phyloP scores from a whole-genome alignment of 2,113 vertebrate genomes.

The Zosterops lateralis region DNA sequence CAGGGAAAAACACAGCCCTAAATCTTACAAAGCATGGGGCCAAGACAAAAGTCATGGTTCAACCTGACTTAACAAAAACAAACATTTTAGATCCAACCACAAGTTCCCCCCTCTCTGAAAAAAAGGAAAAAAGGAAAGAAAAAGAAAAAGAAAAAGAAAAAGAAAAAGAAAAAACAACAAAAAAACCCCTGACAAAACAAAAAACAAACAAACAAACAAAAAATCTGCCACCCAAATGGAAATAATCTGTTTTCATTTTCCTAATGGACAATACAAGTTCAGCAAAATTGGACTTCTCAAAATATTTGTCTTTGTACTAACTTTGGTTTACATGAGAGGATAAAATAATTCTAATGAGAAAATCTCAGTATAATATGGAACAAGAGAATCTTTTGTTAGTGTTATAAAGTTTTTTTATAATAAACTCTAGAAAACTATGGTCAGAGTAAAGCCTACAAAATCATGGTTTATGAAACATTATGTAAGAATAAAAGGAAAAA shows the following conservation, averaged over 20 bases:
- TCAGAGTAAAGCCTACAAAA: background rate
- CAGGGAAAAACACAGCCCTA: background rate
- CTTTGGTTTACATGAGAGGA: background rate
- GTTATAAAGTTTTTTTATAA: background rate
- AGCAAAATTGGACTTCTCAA: background rate
- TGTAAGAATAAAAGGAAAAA: background rate
- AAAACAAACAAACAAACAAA: background rate
- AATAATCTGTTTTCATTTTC: background rate
- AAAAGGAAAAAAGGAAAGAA: background rate
- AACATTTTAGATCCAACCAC: background rate
- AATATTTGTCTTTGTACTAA: background rate
- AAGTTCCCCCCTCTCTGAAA: fast-evolving
- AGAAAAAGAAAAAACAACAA: background rate
- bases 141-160: background rate
- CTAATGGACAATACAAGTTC: background rate
- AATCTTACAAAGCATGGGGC: background rate
- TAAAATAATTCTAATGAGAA: background rate
- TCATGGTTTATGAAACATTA: background rate
- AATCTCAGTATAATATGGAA: background rate
- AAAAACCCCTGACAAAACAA: background rate
- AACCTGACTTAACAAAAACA: background rate
- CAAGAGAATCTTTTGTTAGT: background rate
- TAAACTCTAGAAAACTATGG: background rate
- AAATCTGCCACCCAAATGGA: background rate
- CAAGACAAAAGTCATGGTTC: background rate